These are phyloP conservation scores for Danaus plexippus DNA, from an alignment of 1,140 invertebrate species.

Conservation along the genomic window DNA sequence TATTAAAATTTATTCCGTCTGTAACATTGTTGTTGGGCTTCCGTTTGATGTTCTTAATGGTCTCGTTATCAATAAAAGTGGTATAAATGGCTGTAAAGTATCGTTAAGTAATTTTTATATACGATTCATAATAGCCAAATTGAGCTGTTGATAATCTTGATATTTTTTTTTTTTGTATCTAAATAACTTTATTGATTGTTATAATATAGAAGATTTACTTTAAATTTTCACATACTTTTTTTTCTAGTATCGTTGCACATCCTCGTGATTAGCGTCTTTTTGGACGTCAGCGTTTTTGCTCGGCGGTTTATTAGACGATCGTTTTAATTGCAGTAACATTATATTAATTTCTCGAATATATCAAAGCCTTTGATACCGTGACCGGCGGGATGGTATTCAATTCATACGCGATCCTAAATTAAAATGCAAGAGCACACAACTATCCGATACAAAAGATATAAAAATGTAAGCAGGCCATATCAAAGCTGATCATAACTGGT, in stretches of 20 bases:
- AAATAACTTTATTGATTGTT: conserved; percentile 30
- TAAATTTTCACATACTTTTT: conserved; percentile 26
- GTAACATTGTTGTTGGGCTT: conserved; percentile 41
- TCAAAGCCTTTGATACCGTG: too few species aligned
- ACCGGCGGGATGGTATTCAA: conserved; percentile 1
- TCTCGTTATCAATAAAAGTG: conserved; percentile 43
- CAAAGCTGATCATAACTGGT: conserved; percentile 68
- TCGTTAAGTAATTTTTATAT: conserved; percentile 50
- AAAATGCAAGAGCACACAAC: conserved; percentile 63
- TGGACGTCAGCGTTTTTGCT: too few species aligned
- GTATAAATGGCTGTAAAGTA: conserved; percentile 42
- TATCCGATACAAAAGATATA: conserved; percentile 62
- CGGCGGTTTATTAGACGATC: too few species aligned
- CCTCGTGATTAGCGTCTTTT: conserved; percentile 12
- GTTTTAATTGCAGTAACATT: too few species aligned
- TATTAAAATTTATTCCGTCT: conserved; percentile 53
- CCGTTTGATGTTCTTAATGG: conserved; percentile 56
- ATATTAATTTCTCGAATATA: too few species aligned
- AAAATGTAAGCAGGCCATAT: conserved; percentile 60
- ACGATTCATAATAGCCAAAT: conserved; percentile 50
- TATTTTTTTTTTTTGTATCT: conserved; percentile 31
- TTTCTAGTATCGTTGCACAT: conserved; percentile 21
- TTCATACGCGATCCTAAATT: conserved; percentile 44
- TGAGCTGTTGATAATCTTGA: conserved; percentile 26
- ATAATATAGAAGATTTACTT: conserved; percentile 27